Percentiles rank a stretch among this genome's conserved stretches.
Conservation (phyloP, 2,888 invertebrate species). For the Sinopyrophorus schimmeli region DNA sequence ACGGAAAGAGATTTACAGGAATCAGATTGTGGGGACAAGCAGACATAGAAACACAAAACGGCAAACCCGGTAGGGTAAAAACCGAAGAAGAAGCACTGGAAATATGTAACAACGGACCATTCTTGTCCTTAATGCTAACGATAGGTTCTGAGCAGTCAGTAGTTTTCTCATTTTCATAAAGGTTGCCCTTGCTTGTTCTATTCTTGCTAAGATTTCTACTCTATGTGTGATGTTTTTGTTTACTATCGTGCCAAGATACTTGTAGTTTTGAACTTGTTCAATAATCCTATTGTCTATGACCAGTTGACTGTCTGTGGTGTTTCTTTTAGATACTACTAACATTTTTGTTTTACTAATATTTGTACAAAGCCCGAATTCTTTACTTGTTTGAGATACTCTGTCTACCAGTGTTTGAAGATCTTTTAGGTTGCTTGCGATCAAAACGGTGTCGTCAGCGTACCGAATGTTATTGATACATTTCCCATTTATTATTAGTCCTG, state of each 20-base stretch:
- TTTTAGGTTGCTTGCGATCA: neutral
- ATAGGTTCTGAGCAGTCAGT: conserved; percentile 11
- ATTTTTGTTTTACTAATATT: conserved; percentile 3
- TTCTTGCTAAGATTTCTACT: conserved; percentile 11
- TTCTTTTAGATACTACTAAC: conserved; percentile 3
- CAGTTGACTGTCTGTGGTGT: neutral
- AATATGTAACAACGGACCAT: conserved; percentile 15
- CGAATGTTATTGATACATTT: conserved; percentile 3
- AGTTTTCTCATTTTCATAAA: conserved; percentile 16
- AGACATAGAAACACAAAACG: too few species aligned
- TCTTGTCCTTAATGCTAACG: conserved; percentile 6
- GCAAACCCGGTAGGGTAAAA: too few species aligned
- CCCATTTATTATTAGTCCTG: conserved; percentile 2
- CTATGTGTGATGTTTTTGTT: conserved; percentile 8
- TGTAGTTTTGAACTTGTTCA: neutral
- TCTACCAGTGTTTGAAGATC: conserved; percentile 1
- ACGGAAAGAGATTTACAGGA: too few species aligned
- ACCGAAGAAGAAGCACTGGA: too few species aligned
- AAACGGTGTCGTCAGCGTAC: conserved; percentile 4
- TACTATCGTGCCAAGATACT: conserved; percentile 11
- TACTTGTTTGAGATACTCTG: neutral
- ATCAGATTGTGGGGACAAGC: too few species aligned
- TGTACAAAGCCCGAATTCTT: conserved; percentile 1
- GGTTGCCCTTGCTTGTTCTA: conserved; percentile 9
- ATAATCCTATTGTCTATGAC: neutral